Evolutionary conservation across 1,140 invertebrate species (phyloP), one percentile per base, ranked within the genome.

Genomic region (Drosophila kepulauana): DNA sequence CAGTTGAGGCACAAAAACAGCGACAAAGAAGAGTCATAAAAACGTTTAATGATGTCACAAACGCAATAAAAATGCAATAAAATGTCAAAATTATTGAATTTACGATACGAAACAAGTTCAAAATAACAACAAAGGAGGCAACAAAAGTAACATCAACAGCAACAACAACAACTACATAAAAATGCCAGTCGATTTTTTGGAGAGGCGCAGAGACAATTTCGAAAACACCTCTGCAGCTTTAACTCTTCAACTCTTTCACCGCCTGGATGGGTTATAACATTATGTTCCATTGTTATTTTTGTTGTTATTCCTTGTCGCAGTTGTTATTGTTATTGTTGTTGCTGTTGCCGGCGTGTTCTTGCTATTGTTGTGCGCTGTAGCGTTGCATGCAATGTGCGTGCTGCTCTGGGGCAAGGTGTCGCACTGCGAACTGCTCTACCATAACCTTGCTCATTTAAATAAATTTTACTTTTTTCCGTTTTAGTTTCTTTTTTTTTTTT

Each of bases 31-130:
- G 82, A 89, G 81, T 75, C 81, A 91, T 86, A 91, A 91, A 91
- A 89, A 86, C 89, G 76, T 91, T 91, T 91, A 91, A 91, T 91
- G 89, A 91, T 91, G 89, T 91, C 89, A 91, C 89, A 91, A 88
- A 79, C 78, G 89, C 81, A 89, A 91, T 91, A 91, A 91, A 91
- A 91, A 91, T 86, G 85, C 89, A 91, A 91, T 91, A 91, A 91
- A 91, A 91, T 91, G 89, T 91, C 89, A 89, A 91, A 91, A 91
- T 91, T 91, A 91, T 91, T 91, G 89, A 91, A 91, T 91, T 91
- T 91, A 91, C 89, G 89, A 91, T 91, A 86, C 82, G 89, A 86
- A 90, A 90, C 88, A 91, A 88, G 87, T 90, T 90, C 81, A 80
- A 65, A 87, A 82, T 76, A 41, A 77, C 71, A 78, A 82, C 59